Conservation (phyloP, 2,113 vertebrate species). For the Ariopsis seemanni region DNA sequence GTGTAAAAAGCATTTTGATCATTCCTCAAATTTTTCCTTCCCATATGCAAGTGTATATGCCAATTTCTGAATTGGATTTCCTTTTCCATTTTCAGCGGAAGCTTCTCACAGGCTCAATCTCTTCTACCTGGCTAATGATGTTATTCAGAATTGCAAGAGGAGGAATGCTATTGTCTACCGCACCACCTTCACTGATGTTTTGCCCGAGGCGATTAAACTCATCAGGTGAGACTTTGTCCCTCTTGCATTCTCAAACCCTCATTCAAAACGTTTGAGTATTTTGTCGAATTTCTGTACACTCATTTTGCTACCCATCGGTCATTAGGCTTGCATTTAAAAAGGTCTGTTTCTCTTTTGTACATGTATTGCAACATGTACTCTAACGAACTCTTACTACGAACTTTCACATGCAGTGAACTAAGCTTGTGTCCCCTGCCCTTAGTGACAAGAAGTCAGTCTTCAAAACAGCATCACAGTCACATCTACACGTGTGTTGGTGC, state of each 20-base stretch:
- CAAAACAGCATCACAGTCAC: too few species aligned
- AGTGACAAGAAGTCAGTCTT: too few species aligned
- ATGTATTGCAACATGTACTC: too few species aligned
- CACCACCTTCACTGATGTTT: slow-evolving; percentile 88
- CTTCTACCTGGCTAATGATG: slow-evolving; percentile 93
- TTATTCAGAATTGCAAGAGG: slow-evolving; percentile 98
- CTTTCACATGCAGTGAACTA: too few species aligned
- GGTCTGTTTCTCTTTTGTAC: too few species aligned
- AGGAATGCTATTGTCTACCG: slow-evolving; percentile 93
- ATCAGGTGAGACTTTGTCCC: slow-evolving; percentile 80
- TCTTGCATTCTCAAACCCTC: neutral
- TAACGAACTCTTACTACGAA: too few species aligned
- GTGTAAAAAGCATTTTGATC: neutral
- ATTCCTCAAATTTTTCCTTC: too few species aligned
- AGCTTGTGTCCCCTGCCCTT: too few species aligned
- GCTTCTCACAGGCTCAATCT: slow-evolving; percentile 89
- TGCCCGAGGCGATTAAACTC: slow-evolving; percentile 85
- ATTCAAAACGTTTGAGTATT: neutral
- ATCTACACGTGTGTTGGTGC: too few species aligned
- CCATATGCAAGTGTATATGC: neutral
- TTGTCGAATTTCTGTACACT: neutral
- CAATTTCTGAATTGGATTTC: neutral
- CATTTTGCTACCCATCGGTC: neutral
- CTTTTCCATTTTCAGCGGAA: slow-evolving; percentile 72
- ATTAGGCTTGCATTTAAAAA: neutral